Percentiles rank a stretch among this genome's conserved stretches.
These are phyloP conservation scores for Aporophyla nigra DNA, from an alignment of 2,888 invertebrate species.

Conservation along the genomic window DNA sequence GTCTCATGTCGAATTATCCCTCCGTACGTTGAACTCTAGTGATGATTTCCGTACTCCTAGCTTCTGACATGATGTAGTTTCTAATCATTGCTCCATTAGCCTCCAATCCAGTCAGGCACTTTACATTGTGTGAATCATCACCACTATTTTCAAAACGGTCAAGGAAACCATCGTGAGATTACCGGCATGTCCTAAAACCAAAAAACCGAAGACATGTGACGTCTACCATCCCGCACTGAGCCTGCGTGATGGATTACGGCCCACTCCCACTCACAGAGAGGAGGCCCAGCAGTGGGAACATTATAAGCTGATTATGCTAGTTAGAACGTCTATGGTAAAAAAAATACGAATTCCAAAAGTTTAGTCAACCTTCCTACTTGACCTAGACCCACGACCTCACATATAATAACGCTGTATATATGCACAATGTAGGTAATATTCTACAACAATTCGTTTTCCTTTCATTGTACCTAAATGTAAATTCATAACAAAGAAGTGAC, in stretches of 20 bases:
- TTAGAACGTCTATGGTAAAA: neutral
- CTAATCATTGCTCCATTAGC: neutral
- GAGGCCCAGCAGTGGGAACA: too few relatives aligned
- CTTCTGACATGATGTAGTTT: neutral
- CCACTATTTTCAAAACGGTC: too few relatives aligned
- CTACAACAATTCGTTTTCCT: neutral
- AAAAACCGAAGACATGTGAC: too few relatives aligned
- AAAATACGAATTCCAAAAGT: neutral
- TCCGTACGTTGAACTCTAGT: neutral
- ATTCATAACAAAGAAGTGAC: conserved; percentile 1
- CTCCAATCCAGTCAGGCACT: too few relatives aligned
- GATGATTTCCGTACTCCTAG: neutral
- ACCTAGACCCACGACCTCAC: neutral
- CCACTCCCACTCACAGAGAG: too few relatives aligned
- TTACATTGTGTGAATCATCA: too few relatives aligned
- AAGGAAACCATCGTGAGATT: too few relatives aligned
- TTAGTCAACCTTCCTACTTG: neutral
- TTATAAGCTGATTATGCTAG: neutral
- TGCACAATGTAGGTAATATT: neutral
- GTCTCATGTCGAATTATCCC: too few relatives aligned
- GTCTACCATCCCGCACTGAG: too few relatives aligned
- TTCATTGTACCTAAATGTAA: neutral
- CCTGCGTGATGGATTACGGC: too few relatives aligned
- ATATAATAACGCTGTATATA: neutral
- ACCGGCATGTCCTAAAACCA: too few relatives aligned